A percentile compares a stretch with the other conserved stretches of the same genome.
These are phyloP conservation scores for Eupithecia subumbrata DNA, from an alignment of 2,888 invertebrate genomes.

Conservation along the genomic window DNA sequence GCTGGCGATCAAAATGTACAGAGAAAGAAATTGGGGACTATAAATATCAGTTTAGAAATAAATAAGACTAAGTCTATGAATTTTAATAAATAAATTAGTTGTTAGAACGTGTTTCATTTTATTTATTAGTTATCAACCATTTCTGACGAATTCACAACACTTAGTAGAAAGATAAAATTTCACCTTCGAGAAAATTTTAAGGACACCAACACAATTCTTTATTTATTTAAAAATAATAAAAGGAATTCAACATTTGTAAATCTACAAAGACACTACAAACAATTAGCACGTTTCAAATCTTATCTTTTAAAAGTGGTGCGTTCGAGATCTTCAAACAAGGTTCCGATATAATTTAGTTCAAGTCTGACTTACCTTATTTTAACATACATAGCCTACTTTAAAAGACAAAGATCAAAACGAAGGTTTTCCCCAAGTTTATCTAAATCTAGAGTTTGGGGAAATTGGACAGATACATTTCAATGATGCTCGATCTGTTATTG, in stretches of 20 bases:
- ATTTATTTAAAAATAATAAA: conserved; percentile 42
- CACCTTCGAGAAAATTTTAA: not conserved
- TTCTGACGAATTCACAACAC: not conserved
- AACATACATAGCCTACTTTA: not conserved
- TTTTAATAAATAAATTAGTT: not conserved
- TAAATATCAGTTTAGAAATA: not conserved
- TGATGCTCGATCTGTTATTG: conserved; percentile 24
- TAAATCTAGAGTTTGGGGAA: conserved; percentile 1
- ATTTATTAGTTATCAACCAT: not conserved
- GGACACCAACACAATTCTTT: not conserved
- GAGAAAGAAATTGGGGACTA: not conserved
- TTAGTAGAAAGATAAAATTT: not conserved
- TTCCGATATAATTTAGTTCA: conserved; percentile 12
- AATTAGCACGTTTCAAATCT: conserved; percentile 43
- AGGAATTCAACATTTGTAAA: conserved; percentile 80
- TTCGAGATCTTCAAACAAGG: not conserved
- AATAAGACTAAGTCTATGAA: not conserved
- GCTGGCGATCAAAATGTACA: not conserved
- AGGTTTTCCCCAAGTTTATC: conserved; percentile 3
- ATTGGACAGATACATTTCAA: conserved; percentile 10
- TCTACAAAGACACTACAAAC: conserved; percentile 47
- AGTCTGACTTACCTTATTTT: conserved; percentile 37
- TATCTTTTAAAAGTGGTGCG: conserved; percentile 46
- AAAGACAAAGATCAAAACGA: not conserved
- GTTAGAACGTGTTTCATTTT: not conserved